These are phyloP conservation scores for Melangyna quadrimaculata DNA, from an alignment of 2,888 invertebrate genomes.

Conservation along the genomic window DNA sequence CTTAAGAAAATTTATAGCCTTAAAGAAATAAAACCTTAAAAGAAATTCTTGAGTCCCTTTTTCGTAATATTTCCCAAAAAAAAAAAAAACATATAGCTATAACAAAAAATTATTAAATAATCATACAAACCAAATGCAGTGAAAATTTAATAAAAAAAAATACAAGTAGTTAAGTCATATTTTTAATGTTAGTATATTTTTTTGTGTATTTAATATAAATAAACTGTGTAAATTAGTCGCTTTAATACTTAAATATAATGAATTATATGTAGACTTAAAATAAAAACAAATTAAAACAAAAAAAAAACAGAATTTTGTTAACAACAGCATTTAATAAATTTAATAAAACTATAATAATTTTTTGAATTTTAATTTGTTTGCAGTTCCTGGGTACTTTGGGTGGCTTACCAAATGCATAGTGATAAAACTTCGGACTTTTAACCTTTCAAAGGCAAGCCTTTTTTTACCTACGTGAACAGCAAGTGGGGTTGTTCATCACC, in stretches of 20 bases:
- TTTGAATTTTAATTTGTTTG: no score
- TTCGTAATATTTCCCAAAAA: not conserved
- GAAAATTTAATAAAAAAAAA: not conserved
- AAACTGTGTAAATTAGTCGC: not conserved
- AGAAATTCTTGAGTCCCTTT: not conserved
- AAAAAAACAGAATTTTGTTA: conserved; percentile 12
- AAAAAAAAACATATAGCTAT: not conserved
- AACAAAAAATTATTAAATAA: not conserved
- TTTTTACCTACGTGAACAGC: no score
- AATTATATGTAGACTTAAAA: not conserved
- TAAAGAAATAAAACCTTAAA: not conserved
- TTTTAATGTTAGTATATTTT: not conserved
- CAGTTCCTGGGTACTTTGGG: no score
- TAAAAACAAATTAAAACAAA: not conserved
- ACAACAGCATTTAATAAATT: not conserved
- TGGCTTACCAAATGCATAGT: no score
- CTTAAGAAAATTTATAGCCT: not conserved
- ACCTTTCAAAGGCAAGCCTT: no score
- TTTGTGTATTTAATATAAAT: not conserved
- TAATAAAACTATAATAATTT: conserved; percentile 11
- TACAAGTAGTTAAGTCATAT: not conserved
- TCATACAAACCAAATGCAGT: not conserved
- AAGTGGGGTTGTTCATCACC: no score
- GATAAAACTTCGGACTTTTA: no score
- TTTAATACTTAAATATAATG: not conserved